Conservation (phyloP, 2,113 vertebrate species). For the Planiliza haematocheilus region DNA sequence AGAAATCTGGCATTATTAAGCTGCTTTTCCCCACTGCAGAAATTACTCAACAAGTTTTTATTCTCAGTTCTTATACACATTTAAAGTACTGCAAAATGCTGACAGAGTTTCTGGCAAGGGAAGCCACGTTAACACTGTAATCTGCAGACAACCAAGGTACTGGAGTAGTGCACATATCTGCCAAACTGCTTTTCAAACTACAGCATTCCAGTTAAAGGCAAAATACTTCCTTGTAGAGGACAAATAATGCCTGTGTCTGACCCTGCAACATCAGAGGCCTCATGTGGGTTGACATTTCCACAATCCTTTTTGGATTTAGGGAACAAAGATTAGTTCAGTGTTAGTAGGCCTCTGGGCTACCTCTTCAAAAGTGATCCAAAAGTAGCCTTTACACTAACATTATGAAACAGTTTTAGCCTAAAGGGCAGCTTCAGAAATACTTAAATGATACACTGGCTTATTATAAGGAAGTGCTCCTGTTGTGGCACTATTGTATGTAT, state of each 20-base stretch:
- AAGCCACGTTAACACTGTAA: no score
- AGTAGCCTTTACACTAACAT: no score
- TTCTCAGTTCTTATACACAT: not conserved
- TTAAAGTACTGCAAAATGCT: not conserved
- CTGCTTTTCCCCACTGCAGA: not conserved
- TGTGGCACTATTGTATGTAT: no score
- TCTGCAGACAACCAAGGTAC: not conserved
- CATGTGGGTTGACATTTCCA: not conserved
- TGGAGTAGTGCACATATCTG: not conserved
- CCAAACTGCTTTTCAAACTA: not conserved
- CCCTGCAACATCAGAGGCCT: not conserved
- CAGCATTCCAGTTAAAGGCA: not conserved
- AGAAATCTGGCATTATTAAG: slow-evolving; percentile 4
- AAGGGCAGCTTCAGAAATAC: no score
- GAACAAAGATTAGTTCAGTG: slow-evolving; percentile 5
- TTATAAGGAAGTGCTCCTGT: no score
- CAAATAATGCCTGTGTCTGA: not conserved
- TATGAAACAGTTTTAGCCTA: no score
- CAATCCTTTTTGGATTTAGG: not conserved
- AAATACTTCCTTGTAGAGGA: not conserved
- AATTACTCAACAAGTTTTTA: not conserved
- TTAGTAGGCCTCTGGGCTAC: not conserved
- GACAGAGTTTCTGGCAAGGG: not conserved
- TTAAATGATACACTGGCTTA: no score
- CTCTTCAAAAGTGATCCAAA: not conserved